phyloP scores from a whole-genome alignment of 2,113 vertebrate genomes.

The Centropus unirufus region DNA sequence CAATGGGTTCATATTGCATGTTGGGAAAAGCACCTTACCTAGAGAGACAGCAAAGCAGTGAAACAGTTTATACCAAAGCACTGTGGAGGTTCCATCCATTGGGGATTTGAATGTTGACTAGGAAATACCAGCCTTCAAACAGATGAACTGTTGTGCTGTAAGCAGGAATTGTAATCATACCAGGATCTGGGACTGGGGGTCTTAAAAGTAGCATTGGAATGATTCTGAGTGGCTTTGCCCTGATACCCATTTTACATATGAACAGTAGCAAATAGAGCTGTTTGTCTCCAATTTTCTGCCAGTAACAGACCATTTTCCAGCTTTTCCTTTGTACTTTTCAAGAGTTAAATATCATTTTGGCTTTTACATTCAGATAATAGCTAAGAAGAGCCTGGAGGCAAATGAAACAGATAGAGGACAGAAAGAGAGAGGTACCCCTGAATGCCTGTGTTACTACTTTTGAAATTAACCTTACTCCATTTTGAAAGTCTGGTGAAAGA shows the following conservation, averaged over 20 bases:
- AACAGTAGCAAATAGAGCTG: neutral
- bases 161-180: neutral
- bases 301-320: neutral
- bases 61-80: neutral
- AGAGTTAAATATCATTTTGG: conserved; percentile 5
- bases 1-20: neutral
- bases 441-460: neutral
- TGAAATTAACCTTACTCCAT: neutral
- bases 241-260: neutral
- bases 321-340: neutral
- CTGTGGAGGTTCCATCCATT: neutral
- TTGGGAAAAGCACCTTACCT: neutral
- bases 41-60: neutral
- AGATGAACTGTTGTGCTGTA: neutral
- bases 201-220: neutral
- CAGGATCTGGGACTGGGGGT: neutral
- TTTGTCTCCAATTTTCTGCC: conserved; percentile 5
- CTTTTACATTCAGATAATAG: neutral
- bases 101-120: neutral
- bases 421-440: neutral
- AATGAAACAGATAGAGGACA: neutral
- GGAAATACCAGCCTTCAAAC: neutral
- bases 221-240: neutral
- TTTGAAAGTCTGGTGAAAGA: neutral
- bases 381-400: conserved; percentile 2